Percentiles rank a stretch among this genome's conserved stretches.
Evolutionary conservation across 1,140 invertebrate species (phyloP).

Genomic region (Protaetia brevitarsis): DNA sequence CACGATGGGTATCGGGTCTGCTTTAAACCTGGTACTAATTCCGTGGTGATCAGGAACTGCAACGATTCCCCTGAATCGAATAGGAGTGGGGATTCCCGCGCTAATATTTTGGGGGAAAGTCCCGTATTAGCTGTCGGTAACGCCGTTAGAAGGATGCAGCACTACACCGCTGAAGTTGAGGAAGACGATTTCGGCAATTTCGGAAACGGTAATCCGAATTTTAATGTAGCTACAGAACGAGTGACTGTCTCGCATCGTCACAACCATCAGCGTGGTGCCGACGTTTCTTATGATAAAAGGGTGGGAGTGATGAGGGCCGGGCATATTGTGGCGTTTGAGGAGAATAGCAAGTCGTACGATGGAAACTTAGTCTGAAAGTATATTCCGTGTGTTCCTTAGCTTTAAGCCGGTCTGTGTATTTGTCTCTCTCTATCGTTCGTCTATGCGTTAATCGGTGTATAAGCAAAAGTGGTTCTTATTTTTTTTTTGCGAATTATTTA

Average conservation of each 20-base stretch:
- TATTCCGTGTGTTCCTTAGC: neutral
- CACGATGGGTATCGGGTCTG: constrained; percentile 42
- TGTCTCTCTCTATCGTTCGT: neutral
- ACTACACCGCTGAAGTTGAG: neutral
- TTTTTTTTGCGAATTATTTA: neutral
- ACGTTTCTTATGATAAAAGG: neutral
- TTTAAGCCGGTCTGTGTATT: constrained; percentile 3
- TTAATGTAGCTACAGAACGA: neutral
- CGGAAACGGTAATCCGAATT: constrained; percentile 13
- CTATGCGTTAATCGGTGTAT: too few species aligned
- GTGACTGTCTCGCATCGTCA: neutral
- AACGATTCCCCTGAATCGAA: constrained; percentile 39
- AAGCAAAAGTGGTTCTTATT: constrained; percentile 13
- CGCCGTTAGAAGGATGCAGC: neutral
- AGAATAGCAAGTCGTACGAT: neutral
- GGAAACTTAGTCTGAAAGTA: neutral
- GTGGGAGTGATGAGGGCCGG: neutral
- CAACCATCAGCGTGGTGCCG: too few species aligned
- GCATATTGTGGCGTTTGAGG: neutral
- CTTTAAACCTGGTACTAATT: constrained; percentile 40
- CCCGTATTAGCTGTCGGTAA: neutral
- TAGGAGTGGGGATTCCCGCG: constrained; percentile 36
- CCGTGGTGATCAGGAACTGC: constrained; percentile 38
- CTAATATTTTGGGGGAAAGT: constrained; percentile 30
- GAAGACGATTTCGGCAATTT: neutral